Base-by-base conservation (phyloP, 1,140 invertebrate species). In the Sminthurinus signatus region DNA sequence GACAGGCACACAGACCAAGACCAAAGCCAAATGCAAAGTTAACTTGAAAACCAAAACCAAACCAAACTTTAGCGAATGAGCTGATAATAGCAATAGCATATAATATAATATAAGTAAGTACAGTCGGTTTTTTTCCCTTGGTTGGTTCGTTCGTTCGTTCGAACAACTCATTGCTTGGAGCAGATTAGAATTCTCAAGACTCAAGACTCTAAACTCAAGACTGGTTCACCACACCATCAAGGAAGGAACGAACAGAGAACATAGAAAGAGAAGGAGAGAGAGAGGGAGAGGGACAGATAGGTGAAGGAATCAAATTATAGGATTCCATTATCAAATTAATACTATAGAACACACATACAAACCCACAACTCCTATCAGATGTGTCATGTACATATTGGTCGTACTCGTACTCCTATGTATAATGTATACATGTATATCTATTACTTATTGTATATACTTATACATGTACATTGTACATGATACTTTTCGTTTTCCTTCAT, bases 311-410 rank as follows among this genome's bases (percentile, higher is more conserved):
- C 23, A 52, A 52, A 52, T 52, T 52, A 52, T 52, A 52, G 50
- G 50, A 52, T 52, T 28, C 50, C 50, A 52, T 52, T 52, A 52
- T 52, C 50, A 52, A 52, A 52, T 52, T 52, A 52, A 52, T 52
- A 25, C 23, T 52, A 52, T 52, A 52, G 21, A 36, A 15, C 5
- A 36, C 32, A 36, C 32, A 36, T 36, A 36, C 32, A 5, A 8
- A 36, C 32, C 5, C 32, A 36, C 32, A 36, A 36, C 32, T 15
- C 32, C 32, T 36, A 36, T 36, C n/a, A n/a, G n/a, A n/a, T n/a
- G n/a, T n/a, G n/a, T n/a, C 32, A 15, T 36, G 32, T 36, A 36
- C 32, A 36, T 5, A 36, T 36, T 36, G 32, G 15, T n/a, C n/a
- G n/a, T n/a, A n/a, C n/a, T n/a, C n/a, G n/a, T n/a, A n/a, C n/a